A percentile compares a stretch with the other conserved stretches of the same genome.
phyloP scores from a whole-genome alignment of 2,797 vertebrate genomes.

The Typhlichthys eigenmanni region DNA sequence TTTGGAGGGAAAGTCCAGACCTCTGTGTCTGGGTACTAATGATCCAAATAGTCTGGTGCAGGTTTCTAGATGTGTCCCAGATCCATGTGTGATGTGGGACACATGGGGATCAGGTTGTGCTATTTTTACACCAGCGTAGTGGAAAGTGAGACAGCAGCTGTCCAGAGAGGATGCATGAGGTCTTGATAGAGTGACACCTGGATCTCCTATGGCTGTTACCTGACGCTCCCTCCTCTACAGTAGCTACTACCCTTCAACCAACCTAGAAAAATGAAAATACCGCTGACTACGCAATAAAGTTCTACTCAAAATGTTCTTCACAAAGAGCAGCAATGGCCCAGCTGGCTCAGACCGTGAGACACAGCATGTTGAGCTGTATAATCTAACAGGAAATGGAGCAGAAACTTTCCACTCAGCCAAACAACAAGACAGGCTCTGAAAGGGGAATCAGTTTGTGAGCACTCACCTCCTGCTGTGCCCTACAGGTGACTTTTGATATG shows the following conservation, averaged over 20 bases:
- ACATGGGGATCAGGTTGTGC: constrained; percentile 34
- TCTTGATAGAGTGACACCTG: constrained; percentile 21
- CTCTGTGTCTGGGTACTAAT: too few relatives aligned
- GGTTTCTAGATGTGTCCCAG: constrained; percentile 7
- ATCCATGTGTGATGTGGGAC: too few relatives aligned
- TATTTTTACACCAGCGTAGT: constrained; percentile 45
- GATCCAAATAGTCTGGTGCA: constrained; percentile 14
- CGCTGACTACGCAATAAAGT: too few relatives aligned
- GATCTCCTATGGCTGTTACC: constrained; percentile 2
- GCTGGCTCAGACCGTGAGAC: neutral
- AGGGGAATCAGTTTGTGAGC: neutral
- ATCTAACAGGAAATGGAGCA: neutral
- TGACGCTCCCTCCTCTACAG: too few relatives aligned
- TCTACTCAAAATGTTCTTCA: too few relatives aligned
- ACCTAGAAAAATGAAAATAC: too few relatives aligned
- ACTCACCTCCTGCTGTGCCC: constrained; percentile 38
- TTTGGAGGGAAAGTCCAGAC: too few relatives aligned
- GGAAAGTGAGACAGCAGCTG: constrained; percentile 29
- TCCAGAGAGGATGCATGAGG: constrained; percentile 30
- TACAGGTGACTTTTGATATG: constrained; percentile 60
- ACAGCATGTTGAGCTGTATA: neutral
- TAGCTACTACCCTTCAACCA: too few relatives aligned
- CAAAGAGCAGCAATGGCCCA: neutral
- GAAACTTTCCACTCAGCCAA: neutral
- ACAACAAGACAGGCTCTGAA: neutral